Base-by-base conservation (phyloP, 2,113 vertebrate species). In the Epinephelus fuscoguttatus region DNA sequence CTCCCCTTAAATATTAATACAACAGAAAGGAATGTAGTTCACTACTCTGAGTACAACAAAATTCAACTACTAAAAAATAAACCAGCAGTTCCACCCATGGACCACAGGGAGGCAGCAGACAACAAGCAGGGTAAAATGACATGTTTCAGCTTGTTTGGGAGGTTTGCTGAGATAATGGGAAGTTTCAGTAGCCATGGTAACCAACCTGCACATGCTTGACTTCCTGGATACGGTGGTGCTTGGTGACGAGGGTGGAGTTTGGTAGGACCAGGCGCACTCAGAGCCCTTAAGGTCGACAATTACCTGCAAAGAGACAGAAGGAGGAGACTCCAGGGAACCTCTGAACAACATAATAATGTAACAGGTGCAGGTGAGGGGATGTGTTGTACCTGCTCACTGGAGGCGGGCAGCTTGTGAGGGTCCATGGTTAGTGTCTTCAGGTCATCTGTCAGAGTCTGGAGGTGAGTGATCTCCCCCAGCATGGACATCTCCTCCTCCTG, bases 401-500 rank as follows among this genome's bases (percentile, higher is more conserved):
- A 96, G 23, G 97, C 96, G 5, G 98, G 98, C 83, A 99, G 93
- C 81, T 98, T 99, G 95, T 99, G 98, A 5, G 98, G 98, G 86
- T 99, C 98, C 97, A 98, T 97, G 11, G 97, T 99, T 49, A 99
- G 95, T 40, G 94, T 94, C 88, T 97, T 98, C 71, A 99, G 91
- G 84, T 99, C 98, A 64, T 99, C 98, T 0, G 96, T 97, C 88
- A 99, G 97, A 45, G 96, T 96, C 93, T 98, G 97, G 13, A 99
- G 96, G 91, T 98, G 97, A 2, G 97, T 97, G 84, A 99, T 96
- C 92, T 99, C 98, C 80, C 97, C 97, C 15, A 99, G 87, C 97
- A 99, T 97, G 40, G 97, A 96, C 94, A 99, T 97, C 94, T 99
- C 98, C 94, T 98, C 97, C 78, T 98, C 97, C 97, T 99, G 85